Evolutionary conservation across 2,797 vertebrate genomes (phyloP), one percentile per base, ranked within the genome.

Genomic region (Valencia hispanica): DNA sequence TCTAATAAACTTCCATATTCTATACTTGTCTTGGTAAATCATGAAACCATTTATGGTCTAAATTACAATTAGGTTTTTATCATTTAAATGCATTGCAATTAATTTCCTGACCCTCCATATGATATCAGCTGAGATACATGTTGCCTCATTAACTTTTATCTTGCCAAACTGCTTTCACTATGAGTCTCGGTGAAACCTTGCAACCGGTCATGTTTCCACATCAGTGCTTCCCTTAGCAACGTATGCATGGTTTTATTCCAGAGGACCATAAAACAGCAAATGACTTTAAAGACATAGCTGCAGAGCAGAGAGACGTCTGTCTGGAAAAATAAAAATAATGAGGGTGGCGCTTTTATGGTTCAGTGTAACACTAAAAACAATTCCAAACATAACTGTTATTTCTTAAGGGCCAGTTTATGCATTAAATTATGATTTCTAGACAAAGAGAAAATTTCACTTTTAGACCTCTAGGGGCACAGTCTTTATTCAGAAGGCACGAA

Each of bases 81-180:
- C 68, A 76, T 80, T 32, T 53, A 43, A 27, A 53, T 74, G 17
- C 17, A 18, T 66, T 17, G 65, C 66, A 68, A 70, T 75, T 77
- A 47, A 84, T 87, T 82, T 71, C 76, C 75, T 68, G 51, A 41
- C 45, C 51, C 43, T 25, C 22, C 75, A 76, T 76, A 81, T 72
- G 2, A 80, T 81, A 72, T 80, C 83, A 87, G 59, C 9, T 41
- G 34, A 75, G 47, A 72, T 50, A 57, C 6, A 73, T 22, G 45
- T 78, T 27, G 73, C 36, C 68, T 88, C 77, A 84, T 88, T 91
- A 82, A 78, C 36, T 85, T 76, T 78, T 81, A 74, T 89, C 70
- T 57, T 25, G 48, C 39, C 61, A 76, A 75, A 78, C 45, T 82
- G 68, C 50, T 15, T 78, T 72, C 27, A 73, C 39, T 57, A 79